phyloP scores from a whole-genome alignment of 2,113 vertebrate species.

The Edolisoma coerulescens region DNA sequence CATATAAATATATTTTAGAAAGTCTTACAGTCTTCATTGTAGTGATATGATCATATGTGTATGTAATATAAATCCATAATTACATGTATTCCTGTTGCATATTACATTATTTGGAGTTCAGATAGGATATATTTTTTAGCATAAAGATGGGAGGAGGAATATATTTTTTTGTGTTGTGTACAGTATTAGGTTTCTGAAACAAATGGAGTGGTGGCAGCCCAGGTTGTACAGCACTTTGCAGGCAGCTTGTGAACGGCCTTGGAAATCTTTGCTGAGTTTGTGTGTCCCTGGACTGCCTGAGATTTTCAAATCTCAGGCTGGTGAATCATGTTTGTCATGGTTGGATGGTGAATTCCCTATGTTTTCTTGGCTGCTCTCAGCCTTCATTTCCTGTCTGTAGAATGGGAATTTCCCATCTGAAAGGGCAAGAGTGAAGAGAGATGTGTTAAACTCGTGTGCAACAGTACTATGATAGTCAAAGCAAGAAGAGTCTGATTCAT shows the following conservation, averaged over 20 bases:
- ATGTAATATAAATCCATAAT: background rate
- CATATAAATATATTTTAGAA: background rate
- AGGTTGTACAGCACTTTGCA: background rate
- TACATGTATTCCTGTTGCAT: background rate
- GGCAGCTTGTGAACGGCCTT: background rate
- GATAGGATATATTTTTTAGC: background rate
- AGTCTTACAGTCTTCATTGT: background rate
- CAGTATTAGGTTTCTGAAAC: background rate
- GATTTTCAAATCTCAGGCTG: background rate
- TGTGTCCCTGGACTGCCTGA: background rate
- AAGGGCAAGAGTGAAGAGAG: background rate
- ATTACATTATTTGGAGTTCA: background rate
- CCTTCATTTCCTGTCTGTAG: background rate
- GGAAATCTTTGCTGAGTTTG: background rate
- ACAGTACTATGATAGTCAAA: background rate
- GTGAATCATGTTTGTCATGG: background rate
- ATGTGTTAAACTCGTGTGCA: background rate
- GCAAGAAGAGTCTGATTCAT: background rate
- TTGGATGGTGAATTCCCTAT: background rate
- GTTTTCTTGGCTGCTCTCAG: background rate
- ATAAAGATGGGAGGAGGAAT: background rate
- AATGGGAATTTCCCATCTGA: background rate
- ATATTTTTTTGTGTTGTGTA: fast-evolving
- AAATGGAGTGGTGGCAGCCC: background rate
- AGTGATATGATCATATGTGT: background rate